Evolutionary conservation across 1,140 invertebrate species (phyloP), one percentile per base, ranked within the genome.

Genomic region (Chlorops oryzae): DNA sequence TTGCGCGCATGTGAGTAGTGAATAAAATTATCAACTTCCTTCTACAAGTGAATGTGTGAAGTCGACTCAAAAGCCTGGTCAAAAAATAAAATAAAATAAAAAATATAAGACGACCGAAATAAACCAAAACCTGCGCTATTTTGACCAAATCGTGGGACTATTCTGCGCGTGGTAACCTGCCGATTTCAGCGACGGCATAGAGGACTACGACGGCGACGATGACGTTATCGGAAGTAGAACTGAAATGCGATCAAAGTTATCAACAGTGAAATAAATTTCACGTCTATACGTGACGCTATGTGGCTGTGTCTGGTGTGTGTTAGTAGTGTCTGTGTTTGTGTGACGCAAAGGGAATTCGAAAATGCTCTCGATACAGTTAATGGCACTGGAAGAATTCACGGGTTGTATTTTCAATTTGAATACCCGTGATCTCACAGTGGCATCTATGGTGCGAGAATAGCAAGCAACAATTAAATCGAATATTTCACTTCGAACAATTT

Each of bases 381-480:
- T 73, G 72, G 72, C 72, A 73, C 72, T 73, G 71, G 72, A 73
- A 73, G 72, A 73, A 73, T 73, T 73, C 72, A 73, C 72, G 72
- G 72, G 71, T 61, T 61, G n/a, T n/a, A n/a, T 59, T 58, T 61
- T 66, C 69, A 41, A 62, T 59, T 62, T 60, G 45, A 43, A 56
- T 53, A 60, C 72, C 72, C 72, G 72, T 73, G 72, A 67, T 73
- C 72, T 73, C 71, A 72, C 73, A 73, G 72, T 73, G 72, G 71
- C 72, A 73, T 73, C 71, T 73, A 73, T 73, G 70, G 72, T 73
- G 72, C 64, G n/a, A 57, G 50, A 63, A 65, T 62, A 49, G 35
- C 27, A 55, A 58, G 50, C 57, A 54, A 51, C 51, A 52, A 51
- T 13, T n/a, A n/a, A n/a, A n/a, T n/a, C n/a, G n/a, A n/a, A n/a